phyloP scores from a whole-genome alignment of 2,113 vertebrate genomes.

The Ceratotherium simum region DNA sequence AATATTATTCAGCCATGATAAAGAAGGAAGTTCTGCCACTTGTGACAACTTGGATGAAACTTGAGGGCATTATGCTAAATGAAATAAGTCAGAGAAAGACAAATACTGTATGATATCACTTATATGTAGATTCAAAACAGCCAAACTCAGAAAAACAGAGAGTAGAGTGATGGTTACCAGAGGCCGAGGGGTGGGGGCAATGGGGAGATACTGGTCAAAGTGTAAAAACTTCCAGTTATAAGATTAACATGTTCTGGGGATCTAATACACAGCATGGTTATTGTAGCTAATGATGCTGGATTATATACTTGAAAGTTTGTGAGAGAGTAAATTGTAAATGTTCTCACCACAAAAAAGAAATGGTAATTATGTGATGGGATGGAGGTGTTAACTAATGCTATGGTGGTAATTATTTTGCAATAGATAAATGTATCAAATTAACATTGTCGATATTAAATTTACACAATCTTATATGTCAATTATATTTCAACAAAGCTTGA shows the following conservation, averaged over 20 bases:
- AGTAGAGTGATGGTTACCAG: background rate
- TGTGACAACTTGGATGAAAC: background rate
- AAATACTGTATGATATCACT: background rate
- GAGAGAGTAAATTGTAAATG: background rate
- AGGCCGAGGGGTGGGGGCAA: background rate
- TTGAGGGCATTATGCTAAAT: background rate
- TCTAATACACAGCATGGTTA: background rate
- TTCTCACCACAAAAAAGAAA: background rate
- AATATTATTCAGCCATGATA: background rate
- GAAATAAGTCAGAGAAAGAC: background rate
- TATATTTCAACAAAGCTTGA: background rate
- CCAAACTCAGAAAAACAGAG: background rate
- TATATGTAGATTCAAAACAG: background rate
- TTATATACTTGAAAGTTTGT: background rate
- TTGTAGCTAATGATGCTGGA: background rate
- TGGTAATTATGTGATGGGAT: background rate
- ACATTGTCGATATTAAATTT: background rate
- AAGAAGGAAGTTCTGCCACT: background rate
- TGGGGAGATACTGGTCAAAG: background rate
- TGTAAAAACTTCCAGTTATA: background rate
- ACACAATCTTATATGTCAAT: background rate
- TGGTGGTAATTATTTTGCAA: background rate
- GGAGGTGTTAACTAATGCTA: background rate
- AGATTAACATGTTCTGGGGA: background rate
- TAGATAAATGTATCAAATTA: background rate